phyloP scores from a whole-genome alignment of 2,888 invertebrate genomes.

The Acrocera orbiculus region DNA sequence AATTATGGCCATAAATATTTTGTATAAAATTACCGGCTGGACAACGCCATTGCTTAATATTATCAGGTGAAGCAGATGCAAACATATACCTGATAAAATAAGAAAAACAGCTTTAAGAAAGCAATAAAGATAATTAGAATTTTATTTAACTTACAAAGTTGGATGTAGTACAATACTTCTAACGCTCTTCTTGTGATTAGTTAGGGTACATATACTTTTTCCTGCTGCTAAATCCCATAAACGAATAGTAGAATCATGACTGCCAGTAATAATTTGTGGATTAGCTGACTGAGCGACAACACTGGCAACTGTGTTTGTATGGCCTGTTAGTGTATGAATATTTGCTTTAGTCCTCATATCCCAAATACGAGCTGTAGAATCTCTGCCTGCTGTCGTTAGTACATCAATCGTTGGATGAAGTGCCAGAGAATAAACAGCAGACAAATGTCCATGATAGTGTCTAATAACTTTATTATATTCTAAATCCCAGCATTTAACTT shows the following conservation, averaged over 20 bases:
- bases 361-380: slow-evolving; percentile 94
- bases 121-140: slow-evolving; percentile 22
- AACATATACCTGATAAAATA: too few species aligned
- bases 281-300: slow-evolving; percentile 85
- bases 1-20: slow-evolving; percentile 90
- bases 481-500: slow-evolving; percentile 99
- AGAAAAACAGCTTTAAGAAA: slow-evolving; percentile 3
- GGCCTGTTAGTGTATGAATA: slow-evolving; percentile 88
- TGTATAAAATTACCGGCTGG: slow-evolving; percentile 96
- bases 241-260: slow-evolving; percentile 91
- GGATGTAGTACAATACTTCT: slow-evolving; percentile 63
- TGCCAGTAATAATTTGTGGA: slow-evolving; percentile 87
- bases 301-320: slow-evolving; percentile 93
- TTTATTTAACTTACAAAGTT: too few species aligned
- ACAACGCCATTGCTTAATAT: slow-evolving; percentile 98
- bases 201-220: slow-evolving; percentile 80
- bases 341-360: slow-evolving; percentile 98
- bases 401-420: slow-evolving; percentile 94
- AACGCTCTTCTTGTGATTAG: slow-evolving; percentile 96
- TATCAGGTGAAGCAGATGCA: slow-evolving; percentile 95
- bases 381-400: slow-evolving; percentile 81
- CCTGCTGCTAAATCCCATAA: slow-evolving; percentile 97
- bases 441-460: slow-evolving; percentile 97
- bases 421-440: slow-evolving; percentile 85
- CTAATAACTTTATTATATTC: slow-evolving; percentile 97